Evolutionary conservation across 2,888 invertebrate species (phyloP).

Genomic region (Pherbina coryleti): DNA sequence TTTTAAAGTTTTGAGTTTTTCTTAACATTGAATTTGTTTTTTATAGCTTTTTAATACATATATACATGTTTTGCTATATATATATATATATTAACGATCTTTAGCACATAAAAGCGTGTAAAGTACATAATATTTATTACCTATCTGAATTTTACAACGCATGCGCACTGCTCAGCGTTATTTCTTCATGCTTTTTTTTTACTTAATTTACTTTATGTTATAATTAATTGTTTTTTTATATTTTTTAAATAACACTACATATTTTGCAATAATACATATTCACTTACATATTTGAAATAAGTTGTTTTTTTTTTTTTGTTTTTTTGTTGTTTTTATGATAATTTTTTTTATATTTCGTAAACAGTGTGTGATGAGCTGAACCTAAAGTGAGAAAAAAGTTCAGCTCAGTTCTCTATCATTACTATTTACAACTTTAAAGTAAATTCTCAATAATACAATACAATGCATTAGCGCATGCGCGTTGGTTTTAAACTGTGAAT

Average conservation of each 20-base stretch:
- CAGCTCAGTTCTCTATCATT: neutral
- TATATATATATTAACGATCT: neutral
- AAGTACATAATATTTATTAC: neutral
- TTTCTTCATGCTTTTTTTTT: slow-evolving; percentile 2
- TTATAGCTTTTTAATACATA: neutral
- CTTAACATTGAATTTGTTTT: neutral
- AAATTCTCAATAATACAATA: slow-evolving; percentile 4
- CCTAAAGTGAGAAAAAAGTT: slow-evolving; percentile 3
- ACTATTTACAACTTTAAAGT: slow-evolving; percentile 19
- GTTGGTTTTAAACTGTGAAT: neutral
- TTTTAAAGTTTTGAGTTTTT: neutral
- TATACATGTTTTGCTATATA: neutral
- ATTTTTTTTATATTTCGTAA: neutral
- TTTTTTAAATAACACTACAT: slow-evolving; percentile 18
- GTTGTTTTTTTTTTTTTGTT: neutral
- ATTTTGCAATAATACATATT: slow-evolving; percentile 28
- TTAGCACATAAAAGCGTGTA: neutral
- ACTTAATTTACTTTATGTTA: neutral
- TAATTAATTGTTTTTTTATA: slow-evolving; percentile 7
- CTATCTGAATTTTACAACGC: neutral
- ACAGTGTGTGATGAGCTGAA: neutral
- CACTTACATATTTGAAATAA: slow-evolving; percentile 12
- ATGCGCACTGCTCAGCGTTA: neutral
- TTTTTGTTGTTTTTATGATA: neutral
- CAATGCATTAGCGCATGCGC: neutral